Evolutionary conservation across 2,113 vertebrate genomes (phyloP), one percentile per base, ranked within the genome.

Genomic region (Paracanthobrama guichenoti): DNA sequence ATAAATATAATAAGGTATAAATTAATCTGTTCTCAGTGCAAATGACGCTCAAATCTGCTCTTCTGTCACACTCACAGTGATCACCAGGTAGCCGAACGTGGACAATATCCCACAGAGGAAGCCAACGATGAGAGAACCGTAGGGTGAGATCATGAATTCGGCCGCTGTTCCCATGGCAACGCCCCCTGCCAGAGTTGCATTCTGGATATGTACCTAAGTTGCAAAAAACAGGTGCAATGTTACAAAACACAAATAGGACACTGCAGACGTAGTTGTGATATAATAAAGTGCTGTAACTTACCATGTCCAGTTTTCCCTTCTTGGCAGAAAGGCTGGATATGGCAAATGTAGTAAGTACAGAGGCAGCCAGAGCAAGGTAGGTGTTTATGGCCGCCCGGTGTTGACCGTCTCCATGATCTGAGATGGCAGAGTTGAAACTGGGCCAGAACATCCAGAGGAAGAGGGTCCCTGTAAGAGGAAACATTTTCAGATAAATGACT

Each of bases 391-490:
- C 96, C 0, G 96, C 93, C 6, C 98, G 94, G 90, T 97, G 97
- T 89, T 99, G 98, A 12, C 94, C 94, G 0, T 97, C 97, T 4
- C 98, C 98, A 0, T 96, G 96, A 0, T 92, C 66, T 59, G 97
- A 92, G 87, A 96, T 91, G 28, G 98, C 97, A 0, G 97, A 97
- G 91, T 99, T 99, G 92, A 99, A 99, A 92, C 98, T 99, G 88
- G 98, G 98, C 98, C 98, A 99, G 90, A 94, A 99, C 94, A 98
- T 96, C 98, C 98, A 99, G 14, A 99, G 93, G 91, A 95, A 99
- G 24, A 99, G 92, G 0, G 98, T 96, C 3, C 98, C 98, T 99
- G 88, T 7, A 14, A 46, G 24, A 50, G 79, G 60, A 87, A 22
- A 39, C 24, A 26, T 6, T 20, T 39, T 74, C 2, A 73, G 60